Conservation (phyloP, 2,113 vertebrate species). For the Dipodomys merriami region DNA sequence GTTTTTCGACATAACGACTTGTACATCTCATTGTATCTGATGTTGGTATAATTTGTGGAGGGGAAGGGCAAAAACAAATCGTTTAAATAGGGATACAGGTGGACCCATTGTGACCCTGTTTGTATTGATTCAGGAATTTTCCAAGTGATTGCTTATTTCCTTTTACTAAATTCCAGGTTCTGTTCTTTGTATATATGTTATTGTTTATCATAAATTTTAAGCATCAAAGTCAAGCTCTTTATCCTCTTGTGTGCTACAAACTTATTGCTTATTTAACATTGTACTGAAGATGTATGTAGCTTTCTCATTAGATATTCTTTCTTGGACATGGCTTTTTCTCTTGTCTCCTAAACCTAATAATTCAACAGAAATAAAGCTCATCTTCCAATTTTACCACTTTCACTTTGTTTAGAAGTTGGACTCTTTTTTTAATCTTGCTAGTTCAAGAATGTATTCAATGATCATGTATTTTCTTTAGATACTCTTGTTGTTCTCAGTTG, state of each 20-base stretch:
- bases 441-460: neutral
- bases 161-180: neutral
- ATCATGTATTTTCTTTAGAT: neutral
- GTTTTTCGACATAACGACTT: too few relatives aligned
- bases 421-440: neutral
- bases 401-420: constrained; percentile 13
- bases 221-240: neutral
- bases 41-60: too few relatives aligned
- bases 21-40: too few relatives aligned
- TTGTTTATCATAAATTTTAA: neutral
- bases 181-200: neutral
- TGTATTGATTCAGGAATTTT: neutral
- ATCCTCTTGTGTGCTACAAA: neutral
- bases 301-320: neutral
- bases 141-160: neutral
- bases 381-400: constrained; percentile 17
- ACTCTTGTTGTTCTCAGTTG: neutral
- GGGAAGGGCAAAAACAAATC: too few relatives aligned
- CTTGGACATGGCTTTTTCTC: neutral
- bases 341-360: neutral
- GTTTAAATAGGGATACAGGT: too few relatives aligned
- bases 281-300: neutral
- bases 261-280: constrained; percentile 4
- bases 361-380: neutral
- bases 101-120: neutral